These are phyloP conservation scores for Cryptus armator DNA, from an alignment of 2,888 invertebrate genomes.

Conservation along the genomic window DNA sequence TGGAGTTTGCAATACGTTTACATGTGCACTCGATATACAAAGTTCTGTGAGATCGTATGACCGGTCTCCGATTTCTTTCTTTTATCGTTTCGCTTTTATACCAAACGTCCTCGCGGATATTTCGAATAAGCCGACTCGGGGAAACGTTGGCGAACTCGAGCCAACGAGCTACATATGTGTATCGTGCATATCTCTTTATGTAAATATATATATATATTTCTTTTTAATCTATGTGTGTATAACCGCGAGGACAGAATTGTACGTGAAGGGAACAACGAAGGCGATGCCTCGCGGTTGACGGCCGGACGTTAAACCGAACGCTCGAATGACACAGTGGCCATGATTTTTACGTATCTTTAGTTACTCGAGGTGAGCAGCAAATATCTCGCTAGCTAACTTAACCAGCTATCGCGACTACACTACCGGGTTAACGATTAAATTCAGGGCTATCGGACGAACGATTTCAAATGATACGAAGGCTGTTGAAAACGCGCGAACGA, in stretches of 20 bases:
- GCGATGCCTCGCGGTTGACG: conserved; percentile 56
- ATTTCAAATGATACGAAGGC: conserved; percentile 9
- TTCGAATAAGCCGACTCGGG: conserved; percentile 44
- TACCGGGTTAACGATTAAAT: conserved; percentile 62
- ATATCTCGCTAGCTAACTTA: conserved; percentile 13
- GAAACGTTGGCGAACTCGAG: background rate
- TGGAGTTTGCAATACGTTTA: conserved; percentile 6
- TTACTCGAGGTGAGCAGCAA: conserved; percentile 56
- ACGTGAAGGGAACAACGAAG: conserved; percentile 48
- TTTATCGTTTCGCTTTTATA: conserved; percentile 23
- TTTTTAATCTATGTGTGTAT: conserved; percentile 16
- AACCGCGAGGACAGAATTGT: conserved; percentile 48
- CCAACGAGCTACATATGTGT: background rate
- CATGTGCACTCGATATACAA: conserved; percentile 22
- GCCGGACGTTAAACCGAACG: conserved; percentile 64
- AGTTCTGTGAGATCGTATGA: conserved; percentile 50
- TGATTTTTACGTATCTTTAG: conserved; percentile 41
- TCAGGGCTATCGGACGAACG: conserved; percentile 37
- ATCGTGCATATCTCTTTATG: background rate
- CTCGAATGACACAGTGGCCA: conserved; percentile 55
- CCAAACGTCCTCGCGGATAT: conserved; percentile 8
- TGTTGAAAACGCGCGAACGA: conserved; percentile 32
- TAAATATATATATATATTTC: conserved; percentile 1
- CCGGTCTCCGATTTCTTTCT: conserved; percentile 39
- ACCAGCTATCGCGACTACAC: background rate